Percentiles rank a stretch among this genome's conserved stretches.
These are phyloP conservation scores for Crotalus viridis DNA, from an alignment of 2,113 vertebrate genomes.

Conservation along the genomic window DNA sequence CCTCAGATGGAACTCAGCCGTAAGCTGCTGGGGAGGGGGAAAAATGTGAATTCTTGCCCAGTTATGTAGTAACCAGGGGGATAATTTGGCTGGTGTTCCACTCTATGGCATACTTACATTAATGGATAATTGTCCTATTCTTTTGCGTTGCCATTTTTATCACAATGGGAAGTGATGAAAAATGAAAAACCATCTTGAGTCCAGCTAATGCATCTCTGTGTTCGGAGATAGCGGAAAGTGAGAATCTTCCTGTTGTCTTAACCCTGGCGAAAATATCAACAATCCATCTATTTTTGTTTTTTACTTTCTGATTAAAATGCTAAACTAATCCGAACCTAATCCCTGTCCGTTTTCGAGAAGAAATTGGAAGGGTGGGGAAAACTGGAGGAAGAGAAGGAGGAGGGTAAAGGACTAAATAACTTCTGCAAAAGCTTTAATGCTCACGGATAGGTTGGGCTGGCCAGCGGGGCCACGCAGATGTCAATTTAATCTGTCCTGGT, in stretches of 20 bases:
- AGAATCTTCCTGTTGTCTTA: conserved; percentile 44
- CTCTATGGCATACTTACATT: not conserved
- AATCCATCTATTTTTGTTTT: conserved; percentile 61
- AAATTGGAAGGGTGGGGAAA: conserved; percentile 50
- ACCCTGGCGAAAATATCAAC: conserved; percentile 60
- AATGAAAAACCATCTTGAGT: conserved; percentile 3
- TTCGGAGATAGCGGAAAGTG: conserved; percentile 18
- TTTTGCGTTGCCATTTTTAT: not conserved
- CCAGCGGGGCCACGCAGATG: conserved; percentile 44
- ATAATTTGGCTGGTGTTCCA: not conserved
- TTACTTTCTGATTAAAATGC: conserved; percentile 69
- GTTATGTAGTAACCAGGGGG: not conserved
- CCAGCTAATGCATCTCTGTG: conserved; percentile 30
- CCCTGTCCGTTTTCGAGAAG: conserved; percentile 68
- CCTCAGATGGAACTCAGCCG: not conserved
- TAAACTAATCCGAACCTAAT: conserved; percentile 71
- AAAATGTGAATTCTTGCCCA: not conserved
- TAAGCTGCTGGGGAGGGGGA: not conserved
- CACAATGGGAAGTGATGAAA: conserved; percentile 41
- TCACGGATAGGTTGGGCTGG: conserved; percentile 65
- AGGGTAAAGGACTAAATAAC: conserved; percentile 13
- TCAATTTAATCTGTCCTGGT: conserved; percentile 65
- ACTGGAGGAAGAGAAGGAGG: conserved; percentile 29
- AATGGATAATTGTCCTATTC: not conserved
- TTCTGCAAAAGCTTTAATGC: conserved; percentile 54